A percentile compares a stretch with the other conserved stretches of the same genome.
These are phyloP conservation scores for Nasonia longicornis DNA, from an alignment of 1,140 invertebrate species.

Conservation along the genomic window DNA sequence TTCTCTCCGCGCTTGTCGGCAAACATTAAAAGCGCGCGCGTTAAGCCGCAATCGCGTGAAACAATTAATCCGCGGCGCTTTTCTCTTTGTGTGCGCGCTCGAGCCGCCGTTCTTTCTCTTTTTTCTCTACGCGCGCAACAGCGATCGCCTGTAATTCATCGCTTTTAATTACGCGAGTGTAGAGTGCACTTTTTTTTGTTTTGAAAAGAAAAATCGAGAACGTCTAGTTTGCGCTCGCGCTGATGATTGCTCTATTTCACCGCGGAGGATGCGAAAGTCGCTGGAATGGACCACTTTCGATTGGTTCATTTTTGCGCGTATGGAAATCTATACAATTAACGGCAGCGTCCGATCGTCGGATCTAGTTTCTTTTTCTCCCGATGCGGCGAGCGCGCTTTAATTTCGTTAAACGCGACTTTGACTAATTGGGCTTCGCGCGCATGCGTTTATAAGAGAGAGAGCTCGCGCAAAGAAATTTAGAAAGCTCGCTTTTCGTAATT, in stretches of 20 bases:
- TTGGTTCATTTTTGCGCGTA: conserved; percentile 16
- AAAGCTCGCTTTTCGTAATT: conserved; percentile 10
- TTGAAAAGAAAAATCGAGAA: background rate
- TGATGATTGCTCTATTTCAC: conserved; percentile 35
- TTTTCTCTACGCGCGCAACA: background rate
- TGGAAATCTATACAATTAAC: conserved; percentile 19
- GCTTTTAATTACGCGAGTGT: conserved; percentile 26
- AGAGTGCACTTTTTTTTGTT: background rate
- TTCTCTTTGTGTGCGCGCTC: background rate
- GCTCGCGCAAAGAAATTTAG: conserved; percentile 10
- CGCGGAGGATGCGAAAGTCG: conserved; percentile 25
- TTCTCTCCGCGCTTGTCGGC: background rate
- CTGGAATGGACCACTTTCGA: conserved; percentile 29
- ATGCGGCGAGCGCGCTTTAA: background rate
- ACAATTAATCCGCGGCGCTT: conserved; percentile 28
- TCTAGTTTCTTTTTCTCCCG: conserved; percentile 3
- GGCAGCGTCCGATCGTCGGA: background rate
- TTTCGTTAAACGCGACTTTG: conserved; percentile 6
- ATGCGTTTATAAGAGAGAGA: background rate
- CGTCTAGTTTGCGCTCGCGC: background rate
- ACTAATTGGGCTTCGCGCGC: background rate
- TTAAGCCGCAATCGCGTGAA: conserved; percentile 3
- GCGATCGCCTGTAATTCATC: conserved; percentile 1
- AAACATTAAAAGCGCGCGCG: background rate
- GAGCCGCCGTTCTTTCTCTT: background rate